A percentile compares a stretch with the other conserved stretches of the same genome.
These are phyloP conservation scores for Hemiprocne comata DNA, from an alignment of 2,113 vertebrate genomes.

Conservation along the genomic window DNA sequence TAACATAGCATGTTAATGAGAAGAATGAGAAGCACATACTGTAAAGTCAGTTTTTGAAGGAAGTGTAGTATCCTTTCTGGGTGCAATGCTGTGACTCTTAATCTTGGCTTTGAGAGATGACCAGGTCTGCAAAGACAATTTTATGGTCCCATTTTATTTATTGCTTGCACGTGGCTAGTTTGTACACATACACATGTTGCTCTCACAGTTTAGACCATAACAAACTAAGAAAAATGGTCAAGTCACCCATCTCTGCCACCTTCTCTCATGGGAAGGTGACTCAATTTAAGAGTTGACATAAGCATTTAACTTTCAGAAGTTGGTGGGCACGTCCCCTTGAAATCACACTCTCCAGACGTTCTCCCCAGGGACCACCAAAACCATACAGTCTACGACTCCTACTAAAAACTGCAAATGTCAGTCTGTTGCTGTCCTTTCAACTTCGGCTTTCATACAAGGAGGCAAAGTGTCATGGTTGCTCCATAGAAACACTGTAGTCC, in stretches of 20 bases:
- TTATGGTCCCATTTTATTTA: not conserved
- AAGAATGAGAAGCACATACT: not conserved
- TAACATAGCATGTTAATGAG: not conserved
- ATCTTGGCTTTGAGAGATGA: not conserved
- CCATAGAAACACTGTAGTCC: not conserved
- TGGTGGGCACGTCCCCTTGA: not conserved
- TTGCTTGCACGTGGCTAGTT: not conserved
- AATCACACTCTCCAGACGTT: not conserved
- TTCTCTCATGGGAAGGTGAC: not conserved
- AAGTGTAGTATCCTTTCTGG: not conserved
- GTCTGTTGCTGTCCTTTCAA: not conserved
- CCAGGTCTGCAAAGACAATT: not conserved
- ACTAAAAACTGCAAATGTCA: not conserved
- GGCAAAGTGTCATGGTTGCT: not conserved
- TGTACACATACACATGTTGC: accelerated
- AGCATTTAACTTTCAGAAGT: not conserved
- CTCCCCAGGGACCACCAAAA: not conserved
- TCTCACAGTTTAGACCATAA: not conserved
- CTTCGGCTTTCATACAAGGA: not conserved
- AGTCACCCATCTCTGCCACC: not conserved
- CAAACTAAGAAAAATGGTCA: not conserved
- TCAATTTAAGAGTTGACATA: not conserved
- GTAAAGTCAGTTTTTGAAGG: not conserved
- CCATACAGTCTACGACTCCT: not conserved
- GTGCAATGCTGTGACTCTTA: not conserved